Conservation (phyloP, 2,888 invertebrate genomes). For the Leptarthrus brevirostris region DNA sequence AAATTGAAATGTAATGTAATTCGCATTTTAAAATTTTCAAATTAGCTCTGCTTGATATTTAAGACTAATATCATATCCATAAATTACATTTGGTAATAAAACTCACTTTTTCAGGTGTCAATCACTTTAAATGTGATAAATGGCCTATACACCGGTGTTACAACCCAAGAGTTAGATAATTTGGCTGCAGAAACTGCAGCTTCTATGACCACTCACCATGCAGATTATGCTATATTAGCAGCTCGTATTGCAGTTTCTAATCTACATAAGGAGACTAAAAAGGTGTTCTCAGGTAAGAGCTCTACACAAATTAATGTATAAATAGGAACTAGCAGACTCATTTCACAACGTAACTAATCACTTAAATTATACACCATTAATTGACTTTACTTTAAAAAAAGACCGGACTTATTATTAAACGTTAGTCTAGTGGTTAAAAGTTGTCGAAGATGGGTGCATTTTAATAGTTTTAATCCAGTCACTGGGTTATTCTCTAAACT, state of each 20-base stretch:
- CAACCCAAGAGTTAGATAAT: conserved; percentile 96
- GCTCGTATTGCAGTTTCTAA: conserved; percentile 96
- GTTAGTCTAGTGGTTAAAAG: too few relatives aligned
- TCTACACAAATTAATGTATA: neutral
- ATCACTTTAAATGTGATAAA: conserved; percentile 93
- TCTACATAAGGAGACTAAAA: conserved; percentile 97
- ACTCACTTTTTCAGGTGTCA: conserved; percentile 71
- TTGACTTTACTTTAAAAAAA: too few relatives aligned
- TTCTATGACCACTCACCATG: conserved; percentile 96
- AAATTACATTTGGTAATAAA: neutral
- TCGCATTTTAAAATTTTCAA: too few relatives aligned
- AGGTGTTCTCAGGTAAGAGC: conserved; percentile 83
- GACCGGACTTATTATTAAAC: too few relatives aligned
- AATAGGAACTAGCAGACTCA: too few relatives aligned
- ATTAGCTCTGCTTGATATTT: too few relatives aligned
- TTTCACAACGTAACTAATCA: too few relatives aligned
- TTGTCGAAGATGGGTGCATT: too few relatives aligned
- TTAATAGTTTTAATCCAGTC: too few relatives aligned
- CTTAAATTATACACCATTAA: too few relatives aligned
- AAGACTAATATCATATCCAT: neutral
- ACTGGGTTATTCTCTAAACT: too few relatives aligned
- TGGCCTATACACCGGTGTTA: conserved; percentile 96
- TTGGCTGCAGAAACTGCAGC: conserved; percentile 99
- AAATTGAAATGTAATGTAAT: too few relatives aligned
- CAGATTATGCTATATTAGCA: conserved; percentile 92